Conservation (phyloP, 1,140 invertebrate species). For the Cyclina sinensis region DNA sequence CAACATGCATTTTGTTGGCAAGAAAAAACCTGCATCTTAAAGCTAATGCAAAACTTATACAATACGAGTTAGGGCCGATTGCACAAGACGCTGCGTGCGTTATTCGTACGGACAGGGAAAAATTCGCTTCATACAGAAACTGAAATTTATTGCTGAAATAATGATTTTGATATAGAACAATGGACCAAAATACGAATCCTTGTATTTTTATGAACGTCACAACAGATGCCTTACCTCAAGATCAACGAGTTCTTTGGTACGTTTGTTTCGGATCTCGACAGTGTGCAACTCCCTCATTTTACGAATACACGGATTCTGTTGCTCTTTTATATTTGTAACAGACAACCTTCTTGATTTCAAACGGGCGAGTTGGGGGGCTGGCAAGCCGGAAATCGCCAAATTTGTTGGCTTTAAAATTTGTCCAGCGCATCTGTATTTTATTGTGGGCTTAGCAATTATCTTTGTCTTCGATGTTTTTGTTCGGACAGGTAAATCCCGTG, state of each 20-base stretch:
- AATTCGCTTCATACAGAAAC: too few relatives aligned
- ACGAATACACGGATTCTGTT: constrained; percentile 18
- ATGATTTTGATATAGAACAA: too few relatives aligned
- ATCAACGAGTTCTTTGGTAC: constrained; percentile 41
- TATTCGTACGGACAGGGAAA: too few relatives aligned
- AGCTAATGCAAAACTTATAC: too few relatives aligned
- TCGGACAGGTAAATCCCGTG: not conserved
- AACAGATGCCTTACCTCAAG: constrained; percentile 44
- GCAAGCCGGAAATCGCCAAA: not conserved
- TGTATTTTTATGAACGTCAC: too few relatives aligned
- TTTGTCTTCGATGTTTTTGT: not conserved
- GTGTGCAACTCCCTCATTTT: constrained; percentile 46
- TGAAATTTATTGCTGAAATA: too few relatives aligned
- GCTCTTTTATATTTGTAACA: not conserved
- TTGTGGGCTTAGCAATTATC: not conserved
- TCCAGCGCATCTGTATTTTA: not conserved
- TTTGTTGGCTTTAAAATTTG: too few relatives aligned
- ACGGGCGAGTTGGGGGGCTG: not conserved
- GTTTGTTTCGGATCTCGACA: constrained; percentile 37
- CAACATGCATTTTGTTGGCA: too few relatives aligned
- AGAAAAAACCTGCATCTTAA: too few relatives aligned
- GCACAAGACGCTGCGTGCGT: too few relatives aligned
- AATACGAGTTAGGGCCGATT: too few relatives aligned
- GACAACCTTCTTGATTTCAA: not conserved
- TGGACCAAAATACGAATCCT: too few relatives aligned